These are phyloP conservation scores for Saccostrea glomerata DNA, from an alignment of 1,140 invertebrate genomes.

Conservation along the genomic window DNA sequence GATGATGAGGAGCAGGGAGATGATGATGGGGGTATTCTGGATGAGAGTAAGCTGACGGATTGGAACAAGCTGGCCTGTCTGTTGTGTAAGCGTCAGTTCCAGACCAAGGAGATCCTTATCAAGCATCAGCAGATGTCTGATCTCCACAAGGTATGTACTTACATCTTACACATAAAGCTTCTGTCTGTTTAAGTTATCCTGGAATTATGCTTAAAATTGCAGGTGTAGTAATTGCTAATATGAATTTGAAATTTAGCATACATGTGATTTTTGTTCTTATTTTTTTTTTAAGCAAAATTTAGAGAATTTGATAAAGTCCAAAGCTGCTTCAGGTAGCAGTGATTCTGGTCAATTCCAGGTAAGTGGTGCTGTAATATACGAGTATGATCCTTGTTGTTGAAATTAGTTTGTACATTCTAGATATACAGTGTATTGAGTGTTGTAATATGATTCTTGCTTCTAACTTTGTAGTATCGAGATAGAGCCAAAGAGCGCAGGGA, in stretches of 20 bases:
- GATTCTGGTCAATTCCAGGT: conserved; percentile 56
- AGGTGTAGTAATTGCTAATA: too few species aligned
- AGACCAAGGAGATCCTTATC: conserved; percentile 90
- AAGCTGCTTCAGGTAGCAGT: conserved; percentile 52
- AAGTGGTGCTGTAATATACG: neutral
- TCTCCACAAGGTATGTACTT: conserved; percentile 87
- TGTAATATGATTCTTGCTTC: too few species aligned
- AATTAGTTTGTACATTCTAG: too few species aligned
- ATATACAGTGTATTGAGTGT: too few species aligned
- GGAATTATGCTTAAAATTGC: too few species aligned
- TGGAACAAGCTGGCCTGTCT: conserved; percentile 95
- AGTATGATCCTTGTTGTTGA: too few species aligned
- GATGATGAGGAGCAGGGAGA: conserved; percentile 77
- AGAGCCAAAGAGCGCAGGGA: conserved; percentile 95
- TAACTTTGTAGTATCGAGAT: conserved; percentile 87
- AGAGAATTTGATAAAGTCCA: conserved; percentile 79
- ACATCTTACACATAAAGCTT: too few species aligned
- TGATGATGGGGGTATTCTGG: conserved; percentile 76
- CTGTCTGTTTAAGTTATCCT: too few species aligned
- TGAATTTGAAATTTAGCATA: too few species aligned
- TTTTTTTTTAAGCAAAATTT: conserved; percentile 85
- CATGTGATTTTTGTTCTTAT: too few species aligned
- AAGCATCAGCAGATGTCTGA: conserved; percentile 97
- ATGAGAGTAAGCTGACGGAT: conserved; percentile 86
- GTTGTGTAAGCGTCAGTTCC: conserved; percentile 96